phyloP scores from a whole-genome alignment of 2,113 vertebrate species.

The Phalacrocorax aristotelis region DNA sequence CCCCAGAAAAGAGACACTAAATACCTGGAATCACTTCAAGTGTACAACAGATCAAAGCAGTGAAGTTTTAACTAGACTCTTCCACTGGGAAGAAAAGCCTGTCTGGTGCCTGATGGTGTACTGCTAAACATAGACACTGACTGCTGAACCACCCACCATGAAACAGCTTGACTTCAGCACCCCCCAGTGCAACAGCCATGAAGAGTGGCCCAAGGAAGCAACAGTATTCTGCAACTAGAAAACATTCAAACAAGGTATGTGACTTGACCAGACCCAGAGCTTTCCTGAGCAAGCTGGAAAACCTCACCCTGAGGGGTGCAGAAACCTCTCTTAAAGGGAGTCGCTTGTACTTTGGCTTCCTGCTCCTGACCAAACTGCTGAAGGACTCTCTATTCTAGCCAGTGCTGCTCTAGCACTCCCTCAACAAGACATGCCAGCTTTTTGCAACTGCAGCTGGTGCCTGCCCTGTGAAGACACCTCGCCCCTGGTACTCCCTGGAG shows the following conservation, averaged over 20 bases:
- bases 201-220: neutral
- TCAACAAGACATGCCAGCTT: neutral
- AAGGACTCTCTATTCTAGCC: neutral
- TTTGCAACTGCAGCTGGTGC: neutral
- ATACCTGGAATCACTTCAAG: neutral
- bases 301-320: neutral
- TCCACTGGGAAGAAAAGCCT: neutral
- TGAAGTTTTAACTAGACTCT: neutral
- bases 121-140: neutral
- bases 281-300: neutral
- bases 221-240: neutral
- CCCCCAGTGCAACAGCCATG: neutral
- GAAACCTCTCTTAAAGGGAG: neutral
- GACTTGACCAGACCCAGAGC: neutral
- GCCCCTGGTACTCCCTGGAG: fast-evolving
- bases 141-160: neutral
- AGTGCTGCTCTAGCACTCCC: neutral
- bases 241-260: neutral
- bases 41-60: neutral
- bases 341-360: neutral
- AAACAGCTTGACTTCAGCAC: neutral
- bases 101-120: neutral
- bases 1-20: neutral
- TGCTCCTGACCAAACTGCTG: neutral
- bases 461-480: neutral